phyloP scores from a whole-genome alignment of 2,113 vertebrate genomes.

The Serilophus lunatus region DNA sequence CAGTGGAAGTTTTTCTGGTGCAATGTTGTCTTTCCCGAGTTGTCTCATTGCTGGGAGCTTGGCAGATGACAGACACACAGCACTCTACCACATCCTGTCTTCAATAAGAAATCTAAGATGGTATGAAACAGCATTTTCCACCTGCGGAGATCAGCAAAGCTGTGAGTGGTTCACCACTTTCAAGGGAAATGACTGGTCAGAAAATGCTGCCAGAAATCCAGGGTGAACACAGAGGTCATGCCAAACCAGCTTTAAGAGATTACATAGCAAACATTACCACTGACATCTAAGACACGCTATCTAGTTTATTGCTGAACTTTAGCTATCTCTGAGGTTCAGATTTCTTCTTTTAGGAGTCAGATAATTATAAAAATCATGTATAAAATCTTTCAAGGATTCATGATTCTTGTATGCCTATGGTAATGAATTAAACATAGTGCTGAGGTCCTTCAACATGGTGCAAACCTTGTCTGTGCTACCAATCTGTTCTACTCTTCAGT shows the following conservation, averaged over 20 bases:
- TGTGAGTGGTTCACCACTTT: slow-evolving; percentile 25
- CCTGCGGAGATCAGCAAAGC: slow-evolving; percentile 23
- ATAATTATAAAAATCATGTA: neutral
- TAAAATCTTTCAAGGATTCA: neutral
- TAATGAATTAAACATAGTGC: neutral
- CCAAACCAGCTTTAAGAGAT: neutral
- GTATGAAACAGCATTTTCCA: slow-evolving; percentile 6
- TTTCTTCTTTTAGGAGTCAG: neutral
- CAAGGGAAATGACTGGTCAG: slow-evolving; percentile 28
- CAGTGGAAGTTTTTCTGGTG: neutral
- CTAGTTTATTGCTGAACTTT: neutral
- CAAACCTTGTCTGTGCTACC: neutral
- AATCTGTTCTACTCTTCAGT: neutral
- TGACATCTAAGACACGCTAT: neutral
- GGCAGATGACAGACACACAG: slow-evolving; percentile 62
- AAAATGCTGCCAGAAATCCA: slow-evolving; percentile 47
- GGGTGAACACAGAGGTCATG: neutral
- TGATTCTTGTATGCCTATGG: fast-evolving
- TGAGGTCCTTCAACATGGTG: neutral
- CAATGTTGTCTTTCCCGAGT: neutral
- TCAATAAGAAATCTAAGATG: slow-evolving; percentile 49
- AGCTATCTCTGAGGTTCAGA: neutral
- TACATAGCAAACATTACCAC: neutral
- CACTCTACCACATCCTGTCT: slow-evolving; percentile 34
- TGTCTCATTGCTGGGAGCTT: slow-evolving; percentile 58